phyloP scores from a whole-genome alignment of 2,797 vertebrate genomes.

The Danio tinwini region DNA sequence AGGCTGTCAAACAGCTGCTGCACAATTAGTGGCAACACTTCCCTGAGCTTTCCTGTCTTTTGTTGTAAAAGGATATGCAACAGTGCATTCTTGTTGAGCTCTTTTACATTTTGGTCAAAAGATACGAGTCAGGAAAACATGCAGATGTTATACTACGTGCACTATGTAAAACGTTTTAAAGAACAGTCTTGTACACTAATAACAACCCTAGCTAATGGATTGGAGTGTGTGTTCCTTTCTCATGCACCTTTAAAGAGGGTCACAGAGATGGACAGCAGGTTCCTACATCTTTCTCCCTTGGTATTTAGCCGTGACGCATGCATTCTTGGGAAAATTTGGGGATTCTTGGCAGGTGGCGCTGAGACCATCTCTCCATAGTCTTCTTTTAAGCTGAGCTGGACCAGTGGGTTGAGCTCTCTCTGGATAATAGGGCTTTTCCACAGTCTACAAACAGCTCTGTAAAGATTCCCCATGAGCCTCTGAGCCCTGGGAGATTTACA shows the following conservation, averaged over 20 bases:
- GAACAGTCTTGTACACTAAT: not conserved
- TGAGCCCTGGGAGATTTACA: conserved; percentile 47
- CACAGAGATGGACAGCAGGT: conserved; percentile 4
- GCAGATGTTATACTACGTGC: not conserved
- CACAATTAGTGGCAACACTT: conserved; percentile 40
- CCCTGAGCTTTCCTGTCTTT: not conserved
- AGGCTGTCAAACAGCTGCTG: conserved; percentile 42
- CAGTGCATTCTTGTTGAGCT: not conserved
- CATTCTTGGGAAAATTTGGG: conserved; percentile 26
- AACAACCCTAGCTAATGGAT: conserved; percentile 17
- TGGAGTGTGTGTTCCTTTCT: conserved; percentile 12
- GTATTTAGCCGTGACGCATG: not conserved
- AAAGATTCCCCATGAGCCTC: conserved; percentile 43
- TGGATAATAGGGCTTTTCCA: conserved; percentile 51
- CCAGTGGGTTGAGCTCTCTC: conserved; percentile 48
- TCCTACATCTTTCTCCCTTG: not conserved
- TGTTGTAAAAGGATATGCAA: conserved; percentile 3
- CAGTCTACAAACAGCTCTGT: conserved; percentile 48
- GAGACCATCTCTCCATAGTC: conserved; percentile 36
- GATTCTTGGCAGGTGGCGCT: conserved; percentile 15
- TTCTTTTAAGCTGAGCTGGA: conserved; percentile 41
- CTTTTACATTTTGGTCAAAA: not conserved
- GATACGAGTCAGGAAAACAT: not conserved
- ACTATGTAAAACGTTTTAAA: not conserved
- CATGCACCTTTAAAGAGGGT: not conserved